These are phyloP conservation scores for Podarcis muralis DNA, from an alignment of 2,113 vertebrate genomes.

Conservation along the genomic window DNA sequence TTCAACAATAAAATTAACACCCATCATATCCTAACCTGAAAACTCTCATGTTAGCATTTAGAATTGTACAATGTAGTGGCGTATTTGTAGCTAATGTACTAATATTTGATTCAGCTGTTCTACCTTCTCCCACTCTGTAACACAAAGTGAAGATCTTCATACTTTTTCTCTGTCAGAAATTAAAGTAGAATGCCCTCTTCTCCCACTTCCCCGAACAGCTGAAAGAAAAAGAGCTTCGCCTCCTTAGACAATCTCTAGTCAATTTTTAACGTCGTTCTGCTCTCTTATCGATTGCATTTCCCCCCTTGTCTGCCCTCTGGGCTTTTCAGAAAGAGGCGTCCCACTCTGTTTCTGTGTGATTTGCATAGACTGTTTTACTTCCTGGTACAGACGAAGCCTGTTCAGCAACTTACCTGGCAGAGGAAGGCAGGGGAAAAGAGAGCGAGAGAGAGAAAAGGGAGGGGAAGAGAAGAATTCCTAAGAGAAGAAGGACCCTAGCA, in stretches of 20 bases:
- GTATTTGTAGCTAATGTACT: neutral
- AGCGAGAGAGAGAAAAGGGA: slow-evolving; percentile 12
- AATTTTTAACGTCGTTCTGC: slow-evolving; percentile 3
- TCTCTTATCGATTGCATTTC: slow-evolving; percentile 30
- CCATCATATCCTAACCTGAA: neutral
- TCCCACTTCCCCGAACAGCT: accelerated
- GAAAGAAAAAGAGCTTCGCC: neutral
- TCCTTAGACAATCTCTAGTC: accelerated
- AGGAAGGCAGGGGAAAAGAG: slow-evolving; percentile 43
- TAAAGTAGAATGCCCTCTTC: neutral
- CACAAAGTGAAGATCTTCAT: neutral
- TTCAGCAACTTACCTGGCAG: slow-evolving; percentile 74
- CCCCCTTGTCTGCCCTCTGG: slow-evolving; percentile 46
- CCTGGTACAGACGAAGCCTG: slow-evolving; percentile 74
- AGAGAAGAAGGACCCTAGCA: slow-evolving; percentile 4
- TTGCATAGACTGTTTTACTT: slow-evolving; percentile 73
- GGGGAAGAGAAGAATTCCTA: neutral
- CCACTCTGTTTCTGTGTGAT: slow-evolving; percentile 22
- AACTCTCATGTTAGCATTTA: neutral
- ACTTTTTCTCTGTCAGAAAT: neutral
- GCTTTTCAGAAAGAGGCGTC: slow-evolving; percentile 31
- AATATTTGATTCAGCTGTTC: neutral
- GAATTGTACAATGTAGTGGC: neutral
- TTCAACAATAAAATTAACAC: too few relatives aligned
- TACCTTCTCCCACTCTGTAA: neutral